Evolutionary conservation across 2,888 invertebrate species (phyloP), one percentile per base, ranked within the genome.

Genomic region (Trypoxylon attenuatum): DNA sequence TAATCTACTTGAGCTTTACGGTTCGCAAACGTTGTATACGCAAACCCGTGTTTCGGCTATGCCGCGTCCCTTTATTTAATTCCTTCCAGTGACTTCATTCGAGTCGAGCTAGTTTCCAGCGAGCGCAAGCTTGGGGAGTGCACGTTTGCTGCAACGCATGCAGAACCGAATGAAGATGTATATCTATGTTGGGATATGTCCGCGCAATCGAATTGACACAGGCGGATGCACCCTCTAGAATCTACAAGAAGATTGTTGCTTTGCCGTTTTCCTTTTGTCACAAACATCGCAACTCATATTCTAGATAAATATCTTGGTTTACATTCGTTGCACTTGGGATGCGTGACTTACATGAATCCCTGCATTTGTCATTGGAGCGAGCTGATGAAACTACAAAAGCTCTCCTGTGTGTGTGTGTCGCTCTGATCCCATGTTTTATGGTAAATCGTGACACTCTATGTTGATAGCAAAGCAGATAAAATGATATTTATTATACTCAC

Each of bases 1-100:
- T 61, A 67, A 74, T 71, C 59, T 73, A 46, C 41, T 62, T 39
- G 62, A 56, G 51, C 49, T 60, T 57, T 54, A 52, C 49, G 60
- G 61, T 56, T 56, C 47, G 58, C 43, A 19, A 49, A 27, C 29
- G 16, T 29, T 23, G 53, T 60, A 15, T 47, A 65, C 59, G 59
- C 59, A 68, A 58, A 53, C 46, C 50, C 22, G 19, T 43, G 33
- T 13, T 10, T 19, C 45, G n/a, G 65, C 46, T 42, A 52, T 46
- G 55, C 56, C 55, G 62, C 54, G n/a, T n/a, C n/a, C n/a, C n/a
- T n/a, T 69, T 57, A 75, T 75, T 72, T 75, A 69, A 71, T 71
- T 61, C 55, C 50, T 51, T 25, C 15, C 45, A 22, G 27, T 51
- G 38, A 49, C 58, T 59, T 27, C 23, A 16, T 50, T 42, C 42